phyloP scores from a whole-genome alignment of 2,888 invertebrate genomes.

The Drosophila falleni region DNA sequence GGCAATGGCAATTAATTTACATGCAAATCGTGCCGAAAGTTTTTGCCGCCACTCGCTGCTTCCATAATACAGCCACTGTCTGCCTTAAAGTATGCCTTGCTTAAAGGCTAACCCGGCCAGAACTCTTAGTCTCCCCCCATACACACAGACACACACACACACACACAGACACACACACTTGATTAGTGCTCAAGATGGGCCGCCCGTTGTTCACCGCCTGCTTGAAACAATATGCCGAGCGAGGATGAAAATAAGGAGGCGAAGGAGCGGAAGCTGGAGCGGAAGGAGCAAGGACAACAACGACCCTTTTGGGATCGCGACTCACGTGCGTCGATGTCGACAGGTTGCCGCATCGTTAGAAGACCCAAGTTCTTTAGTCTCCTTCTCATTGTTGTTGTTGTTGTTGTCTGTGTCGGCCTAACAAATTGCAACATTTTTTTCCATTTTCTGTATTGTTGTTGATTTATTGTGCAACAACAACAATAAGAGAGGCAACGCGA shows the following conservation, averaged over 20 bases:
- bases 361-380: conserved; percentile 38
- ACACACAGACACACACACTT: conserved; percentile 52
- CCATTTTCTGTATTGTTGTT: conserved; percentile 43
- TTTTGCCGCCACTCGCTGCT: conserved; percentile 33
- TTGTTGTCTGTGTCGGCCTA: conserved; percentile 58
- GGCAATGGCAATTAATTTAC: conserved; percentile 83
- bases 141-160: conserved; percentile 8
- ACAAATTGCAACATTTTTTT: conserved; percentile 70
- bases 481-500: conserved; percentile 34
- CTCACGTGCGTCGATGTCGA: conserved; percentile 67
- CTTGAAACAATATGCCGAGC: conserved; percentile 71
- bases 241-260: neutral
- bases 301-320: conserved; percentile 75
- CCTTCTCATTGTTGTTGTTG: conserved; percentile 32
- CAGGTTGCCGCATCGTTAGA: conserved; percentile 78
- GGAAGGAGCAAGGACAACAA: conserved; percentile 32
- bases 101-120: conserved; percentile 41
- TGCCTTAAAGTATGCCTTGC: conserved; percentile 51
- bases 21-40: conserved; percentile 82
- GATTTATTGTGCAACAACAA: conserved; percentile 70
- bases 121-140: conserved; percentile 10
- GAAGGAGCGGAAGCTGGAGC: no score
- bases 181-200: conserved; percentile 67
- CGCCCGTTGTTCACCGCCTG: conserved; percentile 71
- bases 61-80: conserved; percentile 17